These are phyloP conservation scores for Porites rus DNA, from an alignment of 92 coral and sea anemone species.

Conservation along the genomic window DNA sequence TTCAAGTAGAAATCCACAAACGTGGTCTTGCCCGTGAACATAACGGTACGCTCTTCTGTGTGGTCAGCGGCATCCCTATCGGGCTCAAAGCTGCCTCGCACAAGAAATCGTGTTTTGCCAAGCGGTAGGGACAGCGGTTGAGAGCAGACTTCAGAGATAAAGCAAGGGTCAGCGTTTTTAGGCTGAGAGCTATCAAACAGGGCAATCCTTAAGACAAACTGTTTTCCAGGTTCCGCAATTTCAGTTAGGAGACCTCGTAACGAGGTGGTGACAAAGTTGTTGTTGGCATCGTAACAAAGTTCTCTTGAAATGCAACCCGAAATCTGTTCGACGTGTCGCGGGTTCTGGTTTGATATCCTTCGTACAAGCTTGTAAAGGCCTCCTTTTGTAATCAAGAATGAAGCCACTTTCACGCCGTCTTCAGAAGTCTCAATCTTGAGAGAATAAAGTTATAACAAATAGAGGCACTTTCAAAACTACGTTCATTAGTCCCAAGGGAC, in stretches of 20 bases:
- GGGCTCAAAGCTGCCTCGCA: conserved; percentile 88
- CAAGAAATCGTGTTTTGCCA: conserved; percentile 83
- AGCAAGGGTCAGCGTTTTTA: conserved; percentile 78
- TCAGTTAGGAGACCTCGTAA: conserved; percentile 78
- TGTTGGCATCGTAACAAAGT: conserved; percentile 53
- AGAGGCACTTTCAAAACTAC: neutral
- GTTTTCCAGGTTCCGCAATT: conserved; percentile 92
- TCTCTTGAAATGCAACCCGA: conserved; percentile 75
- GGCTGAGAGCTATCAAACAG: conserved; percentile 77
- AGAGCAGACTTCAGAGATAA: conserved; percentile 78
- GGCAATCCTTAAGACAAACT: conserved; percentile 84
- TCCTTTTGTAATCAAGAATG: conserved; percentile 83
- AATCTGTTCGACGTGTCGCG: conserved; percentile 69
- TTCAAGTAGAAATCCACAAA: conserved; percentile 88
- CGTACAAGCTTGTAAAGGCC: conserved; percentile 85
- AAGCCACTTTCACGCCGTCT: conserved; percentile 56
- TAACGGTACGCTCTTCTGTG: conserved; percentile 79
- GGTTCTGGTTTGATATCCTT: conserved; percentile 72
- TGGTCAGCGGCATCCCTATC: conserved; percentile 91
- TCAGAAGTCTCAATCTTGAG: conserved; percentile 55
- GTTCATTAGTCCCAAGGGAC: too few relatives aligned
- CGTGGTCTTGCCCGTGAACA: conserved; percentile 83
- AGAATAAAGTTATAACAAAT: too few relatives aligned
- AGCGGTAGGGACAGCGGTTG: conserved; percentile 77
- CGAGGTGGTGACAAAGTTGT: conserved; percentile 69